These are phyloP conservation scores for Sminthurides bifidus DNA, from an alignment of 1,140 invertebrate species.

Conservation along the genomic window DNA sequence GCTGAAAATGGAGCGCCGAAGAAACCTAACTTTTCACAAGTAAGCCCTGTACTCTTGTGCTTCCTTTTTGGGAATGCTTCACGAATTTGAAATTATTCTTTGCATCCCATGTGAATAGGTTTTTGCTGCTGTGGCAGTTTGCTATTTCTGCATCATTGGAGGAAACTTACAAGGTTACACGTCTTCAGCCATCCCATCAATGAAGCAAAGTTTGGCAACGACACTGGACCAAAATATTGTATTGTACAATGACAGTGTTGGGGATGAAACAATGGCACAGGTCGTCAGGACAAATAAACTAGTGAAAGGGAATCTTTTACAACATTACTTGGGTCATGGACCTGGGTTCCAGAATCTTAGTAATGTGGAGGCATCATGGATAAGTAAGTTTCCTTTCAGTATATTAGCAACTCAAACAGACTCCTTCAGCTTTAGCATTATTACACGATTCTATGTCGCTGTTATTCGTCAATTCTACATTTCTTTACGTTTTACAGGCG, in stretches of 20 bases:
- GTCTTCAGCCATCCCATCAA: constrained; percentile 22
- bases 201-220: neutral
- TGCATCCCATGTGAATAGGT: too few relatives aligned
- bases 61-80: too few relatives aligned
- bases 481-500: constrained; percentile 9
- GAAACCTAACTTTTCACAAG: too few relatives aligned
- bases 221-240: neutral
- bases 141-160: constrained; percentile 18
- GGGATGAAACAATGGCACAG: neutral
- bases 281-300: neutral
- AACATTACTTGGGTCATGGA: neutral
- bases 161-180: constrained; percentile 25
- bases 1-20: too few relatives aligned
- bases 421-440: neutral
- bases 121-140: constrained; percentile 13
- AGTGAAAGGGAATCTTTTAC: neutral
- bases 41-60: too few relatives aligned
- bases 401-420: neutral
- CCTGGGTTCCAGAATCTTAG: constrained; percentile 6
- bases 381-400: neutral
- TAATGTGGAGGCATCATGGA: constrained; percentile 10
- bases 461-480: neutral
- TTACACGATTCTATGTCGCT: neutral
- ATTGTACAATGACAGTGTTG: neutral
- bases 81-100: too few relatives aligned